These are phyloP conservation scores for Setipinna tenuifilis DNA, from an alignment of 2,797 vertebrate genomes.

Conservation along the genomic window DNA sequence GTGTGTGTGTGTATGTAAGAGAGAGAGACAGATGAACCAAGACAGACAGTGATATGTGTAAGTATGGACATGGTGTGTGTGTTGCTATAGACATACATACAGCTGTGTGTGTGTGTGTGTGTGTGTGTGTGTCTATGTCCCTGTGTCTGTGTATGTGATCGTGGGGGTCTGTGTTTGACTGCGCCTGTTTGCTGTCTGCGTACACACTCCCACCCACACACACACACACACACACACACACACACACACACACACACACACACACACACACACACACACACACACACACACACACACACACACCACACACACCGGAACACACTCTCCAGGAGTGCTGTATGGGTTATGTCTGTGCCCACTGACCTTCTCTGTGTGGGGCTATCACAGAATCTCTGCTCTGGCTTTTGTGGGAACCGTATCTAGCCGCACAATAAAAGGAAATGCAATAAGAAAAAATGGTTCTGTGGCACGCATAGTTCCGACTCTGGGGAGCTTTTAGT, in stretches of 20 bases:
- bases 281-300: neutral
- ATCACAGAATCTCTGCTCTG: neutral
- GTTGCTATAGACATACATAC: no score
- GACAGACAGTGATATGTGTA: no score
- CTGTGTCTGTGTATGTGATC: neutral
- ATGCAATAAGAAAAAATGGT: neutral
- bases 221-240: slow-evolving; percentile 5
- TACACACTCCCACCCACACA: neutral
- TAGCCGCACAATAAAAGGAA: slow-evolving; percentile 2
- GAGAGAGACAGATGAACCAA: no score
- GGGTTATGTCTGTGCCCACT: neutral
- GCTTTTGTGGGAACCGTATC: neutral
- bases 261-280: neutral
- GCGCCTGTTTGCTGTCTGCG: no score
- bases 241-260: slow-evolving; percentile 10
- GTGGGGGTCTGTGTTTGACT: no score
- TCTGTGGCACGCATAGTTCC: neutral
- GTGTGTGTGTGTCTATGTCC: no score
- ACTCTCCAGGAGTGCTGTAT: no score
- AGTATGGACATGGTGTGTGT: no score
- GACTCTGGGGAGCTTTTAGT: neutral
- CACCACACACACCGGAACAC: no score
- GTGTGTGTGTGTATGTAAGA: neutral
- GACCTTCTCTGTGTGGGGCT: neutral
- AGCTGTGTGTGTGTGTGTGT: no score